A percentile compares a stretch with the other conserved stretches of the same genome.
Conservation (phyloP, 2,797 vertebrate species). For the Pangasius krempfi region DNA sequence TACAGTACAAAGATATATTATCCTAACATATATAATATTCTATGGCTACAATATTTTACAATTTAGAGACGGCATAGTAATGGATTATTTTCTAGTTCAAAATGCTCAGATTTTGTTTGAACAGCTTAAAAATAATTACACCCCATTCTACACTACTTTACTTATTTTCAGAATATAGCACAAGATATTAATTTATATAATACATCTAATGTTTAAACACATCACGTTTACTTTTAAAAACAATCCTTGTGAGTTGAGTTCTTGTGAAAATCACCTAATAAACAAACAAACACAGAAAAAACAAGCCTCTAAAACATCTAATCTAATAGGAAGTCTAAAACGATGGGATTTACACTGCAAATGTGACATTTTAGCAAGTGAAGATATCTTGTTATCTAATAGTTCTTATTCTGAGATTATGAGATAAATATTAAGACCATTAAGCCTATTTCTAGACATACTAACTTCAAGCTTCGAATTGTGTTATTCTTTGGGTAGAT, state of each 20-base stretch:
- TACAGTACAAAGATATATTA: not conserved
- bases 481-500: not conserved
- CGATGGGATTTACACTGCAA: not conserved
- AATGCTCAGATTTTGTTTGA: not conserved
- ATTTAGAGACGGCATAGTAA: slow-evolving; percentile 10
- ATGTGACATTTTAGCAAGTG: not conserved
- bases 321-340: not conserved
- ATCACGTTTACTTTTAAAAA: not conserved
- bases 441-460: not conserved
- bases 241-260: not conserved
- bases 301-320: not conserved
- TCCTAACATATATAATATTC: too few relatives aligned
- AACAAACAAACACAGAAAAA: not conserved
- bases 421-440: not conserved
- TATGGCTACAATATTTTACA: not conserved
- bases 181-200: not conserved
- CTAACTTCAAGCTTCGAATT: not conserved
- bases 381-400: not conserved
- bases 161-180: not conserved
- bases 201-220: not conserved
- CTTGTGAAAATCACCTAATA: slow-evolving; percentile 4
- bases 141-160: not conserved
- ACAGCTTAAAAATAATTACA: not conserved
- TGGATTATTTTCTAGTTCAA: too few relatives aligned
- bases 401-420: not conserved